These are phyloP conservation scores for Dicyrtoma fusca DNA, from an alignment of 2,888 invertebrate genomes.

Conservation along the genomic window DNA sequence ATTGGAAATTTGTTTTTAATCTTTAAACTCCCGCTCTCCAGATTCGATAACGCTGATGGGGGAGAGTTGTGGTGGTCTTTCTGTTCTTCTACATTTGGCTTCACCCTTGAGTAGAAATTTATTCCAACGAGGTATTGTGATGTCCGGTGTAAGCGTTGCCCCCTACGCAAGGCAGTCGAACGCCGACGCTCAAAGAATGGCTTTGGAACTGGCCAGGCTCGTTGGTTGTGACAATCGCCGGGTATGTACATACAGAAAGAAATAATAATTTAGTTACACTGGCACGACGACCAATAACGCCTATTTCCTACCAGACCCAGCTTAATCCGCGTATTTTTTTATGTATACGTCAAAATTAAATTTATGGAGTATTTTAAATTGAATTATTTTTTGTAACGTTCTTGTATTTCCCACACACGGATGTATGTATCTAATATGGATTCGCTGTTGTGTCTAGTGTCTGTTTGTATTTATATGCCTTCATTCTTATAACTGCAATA, in stretches of 20 bases:
- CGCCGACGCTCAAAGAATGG: background rate
- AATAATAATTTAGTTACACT: too few species aligned
- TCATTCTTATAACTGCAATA: background rate
- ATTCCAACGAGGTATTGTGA: constrained; percentile 41
- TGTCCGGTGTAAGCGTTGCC: constrained; percentile 34
- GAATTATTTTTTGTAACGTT: too few species aligned
- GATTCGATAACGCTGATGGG: constrained; percentile 47
- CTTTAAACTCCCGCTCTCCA: constrained; percentile 18
- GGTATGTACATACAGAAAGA: too few species aligned
- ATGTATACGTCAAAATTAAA: too few species aligned
- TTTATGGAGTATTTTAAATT: too few species aligned
- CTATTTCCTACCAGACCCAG: too few species aligned
- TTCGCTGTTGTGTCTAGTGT: too few species aligned
- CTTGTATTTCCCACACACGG: too few species aligned
- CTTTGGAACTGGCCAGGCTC: background rate
- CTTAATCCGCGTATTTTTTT: too few species aligned
- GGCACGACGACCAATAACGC: too few species aligned
- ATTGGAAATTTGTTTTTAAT: too few species aligned
- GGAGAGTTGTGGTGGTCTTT: constrained; percentile 45
- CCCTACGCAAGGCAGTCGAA: background rate
- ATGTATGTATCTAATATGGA: too few species aligned
- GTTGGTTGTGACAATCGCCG: constrained; percentile 11
- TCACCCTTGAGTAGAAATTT: constrained; percentile 40
- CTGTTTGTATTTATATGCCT: background rate
- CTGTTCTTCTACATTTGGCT: constrained; percentile 39